Conservation (phyloP, 2,888 invertebrate species). For the Erynnis tages region DNA sequence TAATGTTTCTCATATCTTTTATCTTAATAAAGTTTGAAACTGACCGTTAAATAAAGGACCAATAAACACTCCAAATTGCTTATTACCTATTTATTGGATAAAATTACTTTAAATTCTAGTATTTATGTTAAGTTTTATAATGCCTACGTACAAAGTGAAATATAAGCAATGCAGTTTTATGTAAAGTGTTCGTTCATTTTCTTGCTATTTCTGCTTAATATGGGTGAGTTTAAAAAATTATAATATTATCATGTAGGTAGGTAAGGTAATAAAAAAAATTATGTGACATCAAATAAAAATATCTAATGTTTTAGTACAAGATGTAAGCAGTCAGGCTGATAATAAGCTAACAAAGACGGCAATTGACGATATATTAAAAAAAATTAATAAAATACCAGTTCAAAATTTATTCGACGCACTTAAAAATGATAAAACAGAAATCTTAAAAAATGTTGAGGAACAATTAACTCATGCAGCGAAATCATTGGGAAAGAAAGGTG, state of each 20-base stretch:
- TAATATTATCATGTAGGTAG: not conserved
- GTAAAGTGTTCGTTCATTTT: not conserved
- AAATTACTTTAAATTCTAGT: too few relatives aligned
- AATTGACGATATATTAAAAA: slow-evolving; percentile 19
- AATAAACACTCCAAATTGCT: too few relatives aligned
- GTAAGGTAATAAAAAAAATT: not conserved
- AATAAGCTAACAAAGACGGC: slow-evolving; percentile 3
- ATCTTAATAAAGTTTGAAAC: too few relatives aligned
- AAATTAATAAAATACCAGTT: slow-evolving; percentile 25
- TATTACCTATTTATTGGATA: too few relatives aligned
- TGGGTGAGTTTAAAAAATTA: slow-evolving; percentile 7
- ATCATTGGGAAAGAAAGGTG: slow-evolving; percentile 40
- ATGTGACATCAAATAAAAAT: not conserved
- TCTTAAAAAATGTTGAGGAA: slow-evolving; percentile 28
- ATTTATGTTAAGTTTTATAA: too few relatives aligned
- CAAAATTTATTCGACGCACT: slow-evolving; percentile 23
- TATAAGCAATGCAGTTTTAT: not conserved
- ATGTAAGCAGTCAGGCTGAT: not conserved
- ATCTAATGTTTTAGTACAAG: slow-evolving; percentile 1
- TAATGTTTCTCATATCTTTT: too few relatives aligned
- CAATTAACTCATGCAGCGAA: slow-evolving; percentile 34
- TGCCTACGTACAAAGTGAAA: too few relatives aligned
- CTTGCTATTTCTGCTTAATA: not conserved
- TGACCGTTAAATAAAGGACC: too few relatives aligned
- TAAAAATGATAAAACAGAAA: slow-evolving; percentile 26